Evolutionary conservation across 2,113 vertebrate genomes (phyloP), one percentile per base, ranked within the genome.

Genomic region (Rhinolophus ferrumequinum): DNA sequence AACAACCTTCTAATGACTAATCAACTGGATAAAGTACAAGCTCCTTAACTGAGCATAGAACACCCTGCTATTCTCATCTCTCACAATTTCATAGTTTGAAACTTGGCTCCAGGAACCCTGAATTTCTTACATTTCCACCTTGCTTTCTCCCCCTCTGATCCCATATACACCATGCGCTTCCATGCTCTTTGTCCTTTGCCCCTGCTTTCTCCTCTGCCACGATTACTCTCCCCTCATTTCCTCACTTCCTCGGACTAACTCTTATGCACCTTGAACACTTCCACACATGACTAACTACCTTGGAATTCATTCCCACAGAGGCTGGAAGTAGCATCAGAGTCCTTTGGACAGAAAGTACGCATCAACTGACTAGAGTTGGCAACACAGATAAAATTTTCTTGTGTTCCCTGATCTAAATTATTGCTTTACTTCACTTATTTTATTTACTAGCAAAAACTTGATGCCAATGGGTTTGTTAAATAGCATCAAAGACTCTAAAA

Each of bases 341-440:
- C 44, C 54, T 75, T 88, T 15, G 11, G 35, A 81, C 35, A 73
- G 35, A 80, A 80, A 35, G 6, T 76, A 62, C 44, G 21, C 35
- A 75, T 50, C 60, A 70, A 10, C n/a, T 90, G 60, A 26, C 85
- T 70, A 14, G 21, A 69, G 14, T 19, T 89, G 80, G 24, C 12
- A 94, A 89, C 26, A 56, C 12, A 86, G 30, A 76, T n/a, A 90
- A 93, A 82, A 89, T 22, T 28, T 75, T 56, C 30, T 90, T 77
- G 14, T 73, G 56, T 88, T 93, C 19, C 14, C 30, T 90, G 8
- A 60, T 50, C 28, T 88, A 77, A 93, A 83, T 70, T 82, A 94
- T 41, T 81, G 72, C 80, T 95, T 90, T 90, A 16, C 41, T 89
- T 88, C 60, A 56, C 28, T 69, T 77, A 72, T n/a, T 83, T 96